Percentiles rank a stretch among this genome's conserved stretches.
phyloP scores from a whole-genome alignment of 2,888 invertebrate genomes.

The Ennomos erosarius region DNA sequence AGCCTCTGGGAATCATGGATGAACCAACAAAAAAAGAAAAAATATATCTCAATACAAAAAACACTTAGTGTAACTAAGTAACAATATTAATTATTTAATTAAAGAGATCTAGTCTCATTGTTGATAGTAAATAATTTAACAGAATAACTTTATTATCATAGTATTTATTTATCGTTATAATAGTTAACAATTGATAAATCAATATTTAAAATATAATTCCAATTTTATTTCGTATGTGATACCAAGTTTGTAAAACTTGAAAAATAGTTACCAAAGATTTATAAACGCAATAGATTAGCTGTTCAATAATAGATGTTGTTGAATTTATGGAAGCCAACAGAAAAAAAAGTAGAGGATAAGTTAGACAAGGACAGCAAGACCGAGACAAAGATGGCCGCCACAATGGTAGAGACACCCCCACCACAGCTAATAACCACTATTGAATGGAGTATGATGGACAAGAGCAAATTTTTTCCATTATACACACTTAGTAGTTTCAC shows the following conservation, averaged over 20 bases:
- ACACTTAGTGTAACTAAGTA: conserved; percentile 34
- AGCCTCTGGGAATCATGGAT: conserved; percentile 61
- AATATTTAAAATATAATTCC: conserved; percentile 44
- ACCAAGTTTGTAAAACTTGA: conserved; percentile 49
- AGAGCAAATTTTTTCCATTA: conserved; percentile 95
- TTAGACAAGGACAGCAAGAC: conserved; percentile 40
- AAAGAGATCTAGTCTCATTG: conserved; percentile 53
- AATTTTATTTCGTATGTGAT: conserved; percentile 52
- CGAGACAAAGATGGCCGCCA: conserved; percentile 61
- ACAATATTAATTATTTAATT: conserved; percentile 39
- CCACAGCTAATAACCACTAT: conserved; percentile 91
- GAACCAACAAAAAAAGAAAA: conserved; percentile 54
- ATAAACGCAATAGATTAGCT: conserved; percentile 27
- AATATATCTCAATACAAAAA: conserved; percentile 50
- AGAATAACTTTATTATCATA: conserved; percentile 29
- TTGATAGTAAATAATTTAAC: conserved; percentile 35
- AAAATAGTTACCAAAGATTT: conserved; percentile 60
- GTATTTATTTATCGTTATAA: conserved; percentile 50
- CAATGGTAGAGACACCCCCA: conserved; percentile 84
- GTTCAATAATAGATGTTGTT: conserved; percentile 54
- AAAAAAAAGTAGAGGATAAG: conserved; percentile 2
- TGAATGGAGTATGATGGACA: conserved; percentile 99
- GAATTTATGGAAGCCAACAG: conserved; percentile 51
- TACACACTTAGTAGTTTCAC: conserved; percentile 95
- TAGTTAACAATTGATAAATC: conserved; percentile 11